A percentile compares a stretch with the other conserved stretches of the same genome.
These are phyloP conservation scores for Rhyacophila brunnea DNA, from an alignment of 1,140 invertebrate genomes.

Conservation along the genomic window DNA sequence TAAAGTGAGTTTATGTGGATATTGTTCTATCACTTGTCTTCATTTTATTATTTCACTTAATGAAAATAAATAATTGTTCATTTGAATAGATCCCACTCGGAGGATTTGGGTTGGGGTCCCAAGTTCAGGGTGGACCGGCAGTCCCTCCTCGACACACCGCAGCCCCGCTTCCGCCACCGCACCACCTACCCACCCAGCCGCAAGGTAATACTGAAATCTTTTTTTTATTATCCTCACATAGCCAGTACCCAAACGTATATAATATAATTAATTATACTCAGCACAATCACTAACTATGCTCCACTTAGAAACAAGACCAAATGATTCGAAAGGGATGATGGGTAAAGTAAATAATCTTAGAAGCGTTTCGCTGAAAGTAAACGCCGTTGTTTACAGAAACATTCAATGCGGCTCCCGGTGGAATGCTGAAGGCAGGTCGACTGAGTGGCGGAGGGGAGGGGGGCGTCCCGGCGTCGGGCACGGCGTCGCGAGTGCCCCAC, in stretches of 20 bases:
- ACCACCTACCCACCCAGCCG: slow-evolving; percentile 17
- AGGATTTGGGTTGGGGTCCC: slow-evolving; percentile 25
- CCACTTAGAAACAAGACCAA: too few relatives aligned
- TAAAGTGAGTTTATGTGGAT: too few relatives aligned
- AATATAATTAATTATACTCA: too few relatives aligned
- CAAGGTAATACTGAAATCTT: too few relatives aligned
- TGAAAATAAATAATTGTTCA: neutral
- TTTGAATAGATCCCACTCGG: slow-evolving; percentile 26
- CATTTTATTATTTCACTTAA: too few relatives aligned
- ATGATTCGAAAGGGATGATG: too few relatives aligned
- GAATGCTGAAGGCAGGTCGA: slow-evolving; percentile 29
- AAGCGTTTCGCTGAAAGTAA: too few relatives aligned
- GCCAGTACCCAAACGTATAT: too few relatives aligned
- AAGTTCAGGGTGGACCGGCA: slow-evolving; percentile 17
- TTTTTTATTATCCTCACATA: too few relatives aligned
- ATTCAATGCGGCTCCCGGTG: slow-evolving; percentile 28
- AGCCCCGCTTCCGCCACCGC: slow-evolving; percentile 26
- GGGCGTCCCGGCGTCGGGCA: slow-evolving; percentile 40
- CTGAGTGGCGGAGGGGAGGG: slow-evolving; percentile 34
- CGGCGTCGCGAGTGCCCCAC: slow-evolving; percentile 52
- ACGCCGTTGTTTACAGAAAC: slow-evolving; percentile 19
- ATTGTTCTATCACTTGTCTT: too few relatives aligned
- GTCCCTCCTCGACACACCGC: slow-evolving; percentile 28
- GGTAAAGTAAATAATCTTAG: too few relatives aligned
- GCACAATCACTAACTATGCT: too few relatives aligned